phyloP scores from a whole-genome alignment of 2,113 vertebrate genomes.

The Aptenodytes forsteri region DNA sequence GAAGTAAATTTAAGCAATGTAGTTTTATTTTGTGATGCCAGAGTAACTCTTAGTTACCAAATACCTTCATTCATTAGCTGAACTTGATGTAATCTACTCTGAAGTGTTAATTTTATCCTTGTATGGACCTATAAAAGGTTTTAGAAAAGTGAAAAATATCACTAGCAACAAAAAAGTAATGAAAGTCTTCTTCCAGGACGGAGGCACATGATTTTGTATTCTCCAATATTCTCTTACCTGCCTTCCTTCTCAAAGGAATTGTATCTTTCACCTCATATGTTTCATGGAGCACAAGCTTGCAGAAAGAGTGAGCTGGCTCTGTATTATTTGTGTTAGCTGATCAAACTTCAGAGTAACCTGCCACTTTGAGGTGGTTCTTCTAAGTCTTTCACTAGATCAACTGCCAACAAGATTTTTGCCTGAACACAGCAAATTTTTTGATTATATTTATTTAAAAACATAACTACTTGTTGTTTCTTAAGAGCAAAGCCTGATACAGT shows the following conservation, averaged over 20 bases:
- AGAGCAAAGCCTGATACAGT: not conserved
- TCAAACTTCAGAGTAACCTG: not conserved
- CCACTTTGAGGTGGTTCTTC: not conserved
- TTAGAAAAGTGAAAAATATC: slow-evolving; percentile 6
- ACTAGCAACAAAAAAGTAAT: not conserved
- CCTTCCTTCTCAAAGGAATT: not conserved
- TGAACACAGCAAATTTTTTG: not conserved
- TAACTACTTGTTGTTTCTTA: not conserved
- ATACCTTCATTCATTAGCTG: slow-evolving; percentile 3
- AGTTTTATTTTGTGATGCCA: slow-evolving; percentile 19
- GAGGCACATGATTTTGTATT: not conserved
- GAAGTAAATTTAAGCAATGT: slow-evolving; percentile 23
- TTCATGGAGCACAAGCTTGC: not conserved
- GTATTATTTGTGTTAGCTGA: not conserved
- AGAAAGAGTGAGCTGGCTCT: not conserved
- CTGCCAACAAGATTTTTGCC: no score
- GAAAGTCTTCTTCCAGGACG: not conserved
- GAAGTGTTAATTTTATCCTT: slow-evolving; percentile 55
- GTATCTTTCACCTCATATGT: not conserved
- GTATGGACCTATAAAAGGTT: not conserved
- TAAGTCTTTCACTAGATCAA: not conserved
- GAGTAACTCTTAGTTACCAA: slow-evolving; percentile 9
- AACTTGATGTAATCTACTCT: slow-evolving; percentile 30
- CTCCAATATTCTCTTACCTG: not conserved
- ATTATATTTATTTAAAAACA: not conserved